Percentiles rank a stretch among this genome's conserved stretches.
These are phyloP conservation scores for Hirtodrosophila trivittata DNA, from an alignment of 2,888 invertebrate genomes.

Conservation along the genomic window DNA sequence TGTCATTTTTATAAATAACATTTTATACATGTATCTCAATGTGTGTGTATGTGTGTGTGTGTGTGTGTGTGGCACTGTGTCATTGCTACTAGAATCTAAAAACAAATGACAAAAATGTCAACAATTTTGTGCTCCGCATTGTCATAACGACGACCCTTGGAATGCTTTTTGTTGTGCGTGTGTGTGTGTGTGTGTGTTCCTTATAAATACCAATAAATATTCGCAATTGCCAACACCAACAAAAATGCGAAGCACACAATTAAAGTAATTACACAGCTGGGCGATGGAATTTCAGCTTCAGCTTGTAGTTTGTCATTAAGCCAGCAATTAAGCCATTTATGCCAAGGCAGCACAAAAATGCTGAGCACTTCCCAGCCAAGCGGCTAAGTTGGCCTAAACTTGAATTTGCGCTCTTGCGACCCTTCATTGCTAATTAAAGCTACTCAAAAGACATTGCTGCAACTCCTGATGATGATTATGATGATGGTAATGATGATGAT, in stretches of 20 bases:
- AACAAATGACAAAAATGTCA: conserved; percentile 75
- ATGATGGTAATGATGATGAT: conserved; percentile 32
- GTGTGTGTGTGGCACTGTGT: conserved; percentile 56
- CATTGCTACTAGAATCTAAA: conserved; percentile 76
- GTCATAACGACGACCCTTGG: conserved; percentile 59
- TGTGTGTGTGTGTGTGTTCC: conserved; percentile 3
- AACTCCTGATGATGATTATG: conserved; percentile 31
- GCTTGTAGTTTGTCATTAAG: conserved; percentile 59
- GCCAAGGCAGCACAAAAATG: conserved; percentile 71
- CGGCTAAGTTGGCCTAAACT: conserved; percentile 40
- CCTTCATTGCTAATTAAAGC: conserved; percentile 63
- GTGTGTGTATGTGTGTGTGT: conserved; percentile 22
- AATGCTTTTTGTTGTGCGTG: conserved; percentile 40
- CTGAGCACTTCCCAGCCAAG: conserved; percentile 49
- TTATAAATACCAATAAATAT: conserved; percentile 63
- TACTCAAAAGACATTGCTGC: conserved; percentile 53
- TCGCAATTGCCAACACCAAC: conserved; percentile 59
- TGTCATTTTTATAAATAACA: conserved; percentile 79
- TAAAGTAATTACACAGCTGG: conserved; percentile 66
- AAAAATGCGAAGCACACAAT: conserved; percentile 49
- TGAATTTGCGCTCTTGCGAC: conserved; percentile 37
- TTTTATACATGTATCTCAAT: conserved; percentile 35
- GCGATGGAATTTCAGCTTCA: conserved; percentile 55
- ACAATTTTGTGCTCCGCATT: conserved; percentile 66
- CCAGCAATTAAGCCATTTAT: conserved; percentile 75